These are phyloP conservation scores for Anagrus nilaparvatae DNA, from an alignment of 1,140 invertebrate species.

Conservation along the genomic window DNA sequence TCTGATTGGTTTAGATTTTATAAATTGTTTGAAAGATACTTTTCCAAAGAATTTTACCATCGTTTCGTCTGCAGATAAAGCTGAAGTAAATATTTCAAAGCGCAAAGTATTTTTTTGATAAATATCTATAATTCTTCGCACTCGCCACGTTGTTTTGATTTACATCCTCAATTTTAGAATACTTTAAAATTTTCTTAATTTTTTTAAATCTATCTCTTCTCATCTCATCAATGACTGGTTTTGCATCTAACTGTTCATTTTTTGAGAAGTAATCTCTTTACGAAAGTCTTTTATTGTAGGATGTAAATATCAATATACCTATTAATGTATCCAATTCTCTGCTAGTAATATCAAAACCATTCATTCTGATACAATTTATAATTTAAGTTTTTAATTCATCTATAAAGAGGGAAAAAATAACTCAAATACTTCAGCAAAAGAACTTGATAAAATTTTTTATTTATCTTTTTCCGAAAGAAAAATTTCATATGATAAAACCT, in stretches of 20 bases:
- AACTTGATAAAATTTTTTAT: no score
- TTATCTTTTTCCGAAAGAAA: no score
- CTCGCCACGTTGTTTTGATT: not conserved
- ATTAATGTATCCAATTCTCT: not conserved
- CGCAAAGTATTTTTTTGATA: not conserved
- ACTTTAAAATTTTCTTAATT: not conserved
- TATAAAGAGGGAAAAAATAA: no score
- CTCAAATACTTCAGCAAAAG: no score
- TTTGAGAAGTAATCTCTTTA: not conserved
- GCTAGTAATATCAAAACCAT: no score
- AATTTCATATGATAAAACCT: no score
- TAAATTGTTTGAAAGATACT: constrained; percentile 10
- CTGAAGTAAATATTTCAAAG: not conserved
- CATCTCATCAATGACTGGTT: not conserved
- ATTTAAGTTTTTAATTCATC: no score
- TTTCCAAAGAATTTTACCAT: not conserved
- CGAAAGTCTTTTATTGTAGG: not conserved
- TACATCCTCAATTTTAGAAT: not conserved
- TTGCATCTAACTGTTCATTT: not conserved
- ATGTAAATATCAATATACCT: not conserved
- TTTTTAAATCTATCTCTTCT: not conserved
- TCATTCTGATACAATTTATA: no score
- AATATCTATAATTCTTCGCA: not conserved
- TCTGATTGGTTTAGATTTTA: constrained; percentile 14
- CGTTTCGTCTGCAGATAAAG: not conserved